Evolutionary conservation across 1,140 invertebrate genomes (phyloP).

Genomic region (Bombus waltoni): DNA sequence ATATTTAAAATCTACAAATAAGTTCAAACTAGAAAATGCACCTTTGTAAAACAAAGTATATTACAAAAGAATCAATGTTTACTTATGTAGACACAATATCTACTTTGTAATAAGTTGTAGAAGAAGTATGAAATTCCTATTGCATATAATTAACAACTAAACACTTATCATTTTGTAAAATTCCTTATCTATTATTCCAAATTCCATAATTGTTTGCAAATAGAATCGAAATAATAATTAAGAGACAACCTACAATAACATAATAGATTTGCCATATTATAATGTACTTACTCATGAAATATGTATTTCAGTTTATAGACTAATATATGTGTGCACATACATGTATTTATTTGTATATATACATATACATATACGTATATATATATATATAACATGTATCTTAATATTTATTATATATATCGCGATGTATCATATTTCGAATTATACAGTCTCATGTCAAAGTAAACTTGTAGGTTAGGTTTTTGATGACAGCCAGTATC

Average conservation of each 20-base stretch:
- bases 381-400: neutral
- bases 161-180: neutral
- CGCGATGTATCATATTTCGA: slow-evolving; percentile 10
- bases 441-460: neutral
- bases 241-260: neutral
- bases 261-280: neutral
- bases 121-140: neutral
- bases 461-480: slow-evolving; percentile 47
- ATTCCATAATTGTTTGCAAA: neutral
- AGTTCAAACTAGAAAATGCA: neutral
- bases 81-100: neutral
- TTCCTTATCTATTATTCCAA: neutral
- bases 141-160: neutral
- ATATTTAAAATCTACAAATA: slow-evolving; percentile 51
- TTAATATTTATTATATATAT: slow-evolving; percentile 31
- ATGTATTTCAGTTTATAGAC: neutral
- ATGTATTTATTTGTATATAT: neutral
- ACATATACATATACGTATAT: neutral
- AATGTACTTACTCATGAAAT: slow-evolving; percentile 12
- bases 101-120: no score
- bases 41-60: neutral
- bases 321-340: neutral
- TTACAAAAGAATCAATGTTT: neutral
- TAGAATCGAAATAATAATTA: neutral
- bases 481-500: slow-evolving; percentile 2